phyloP scores from a whole-genome alignment of 1,140 invertebrate genomes.

The Dendroctonus ponderosae region DNA sequence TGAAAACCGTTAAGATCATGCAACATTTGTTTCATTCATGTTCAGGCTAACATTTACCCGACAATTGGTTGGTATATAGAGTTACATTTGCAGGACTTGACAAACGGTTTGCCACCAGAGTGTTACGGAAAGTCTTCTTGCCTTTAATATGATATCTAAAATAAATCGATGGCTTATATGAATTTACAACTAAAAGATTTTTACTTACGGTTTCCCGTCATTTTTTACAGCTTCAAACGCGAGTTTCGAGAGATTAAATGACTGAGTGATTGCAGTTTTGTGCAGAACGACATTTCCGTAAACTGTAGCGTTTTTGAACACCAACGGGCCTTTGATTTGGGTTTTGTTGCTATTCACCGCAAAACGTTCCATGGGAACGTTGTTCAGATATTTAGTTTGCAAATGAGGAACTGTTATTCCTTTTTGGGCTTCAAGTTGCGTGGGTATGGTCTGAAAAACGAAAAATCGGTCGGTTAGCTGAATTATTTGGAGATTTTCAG shows the following conservation, averaged over 20 bases:
- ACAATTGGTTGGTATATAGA: too few species aligned
- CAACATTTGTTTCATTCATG: constrained; percentile 11
- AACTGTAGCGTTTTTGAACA: constrained; percentile 42
- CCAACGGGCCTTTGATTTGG: constrained; percentile 28
- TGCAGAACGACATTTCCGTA: constrained; percentile 38
- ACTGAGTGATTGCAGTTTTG: constrained; percentile 31
- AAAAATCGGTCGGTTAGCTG: not conserved
- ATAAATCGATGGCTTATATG: constrained; percentile 2
- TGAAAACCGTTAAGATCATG: constrained; percentile 17
- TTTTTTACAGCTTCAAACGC: constrained; percentile 37
- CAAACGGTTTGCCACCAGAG: constrained; percentile 36
- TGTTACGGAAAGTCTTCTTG: constrained; percentile 38
- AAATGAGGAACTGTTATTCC: constrained; percentile 39
- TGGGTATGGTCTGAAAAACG: constrained; percentile 35
- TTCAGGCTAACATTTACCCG: constrained; percentile 4
- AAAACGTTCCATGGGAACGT: constrained; percentile 35
- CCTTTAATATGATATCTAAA: constrained; percentile 41
- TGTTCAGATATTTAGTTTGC: constrained; percentile 36
- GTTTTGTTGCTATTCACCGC: constrained; percentile 35
- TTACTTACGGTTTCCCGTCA: constrained; percentile 12
- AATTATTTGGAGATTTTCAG: not conserved
- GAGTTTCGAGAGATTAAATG: constrained; percentile 38
- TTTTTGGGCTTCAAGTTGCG: constrained; percentile 36
- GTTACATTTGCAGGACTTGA: constrained; percentile 32
- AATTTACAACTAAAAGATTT: not conserved